Percentiles rank a stretch among this genome's conserved stretches.
These are phyloP conservation scores for Xylophagus ater DNA, from an alignment of 2,888 invertebrate species.

Conservation along the genomic window DNA sequence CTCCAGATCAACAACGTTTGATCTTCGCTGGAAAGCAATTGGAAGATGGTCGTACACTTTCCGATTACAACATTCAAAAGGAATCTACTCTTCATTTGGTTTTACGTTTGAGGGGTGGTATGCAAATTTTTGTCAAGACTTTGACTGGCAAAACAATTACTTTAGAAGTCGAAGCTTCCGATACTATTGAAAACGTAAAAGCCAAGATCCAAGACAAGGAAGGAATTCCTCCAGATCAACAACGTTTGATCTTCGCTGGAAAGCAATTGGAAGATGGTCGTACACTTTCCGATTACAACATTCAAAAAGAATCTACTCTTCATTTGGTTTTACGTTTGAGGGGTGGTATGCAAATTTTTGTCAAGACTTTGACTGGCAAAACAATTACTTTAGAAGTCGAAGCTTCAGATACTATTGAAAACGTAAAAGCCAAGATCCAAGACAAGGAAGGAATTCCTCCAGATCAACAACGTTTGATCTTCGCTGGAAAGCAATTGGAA, in stretches of 20 bases:
- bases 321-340: neutral
- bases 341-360: constrained; percentile 3
- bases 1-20: too few species aligned
- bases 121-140: constrained; percentile 1
- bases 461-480: constrained; percentile 5
- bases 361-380: constrained; percentile 1
- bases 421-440: constrained; percentile 2
- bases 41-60: constrained; percentile 1
- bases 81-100: constrained; percentile 1
- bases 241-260: constrained; percentile 3
- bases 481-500: constrained; percentile 1
- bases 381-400: constrained; percentile 2
- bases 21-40: constrained; percentile 1
- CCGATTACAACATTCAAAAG: constrained; percentile 1
- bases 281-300: neutral
- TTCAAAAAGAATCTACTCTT: constrained; percentile 2
- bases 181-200: constrained; percentile 1
- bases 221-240: constrained; percentile 4
- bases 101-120: neutral
- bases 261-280: constrained; percentile 2
- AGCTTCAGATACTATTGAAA: constrained; percentile 1
- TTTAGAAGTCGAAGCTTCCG: constrained; percentile 1
- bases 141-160: constrained; percentile 1
- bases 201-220: constrained; percentile 3
- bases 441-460: constrained; percentile 2